Evolutionary conservation across 1,140 invertebrate genomes (phyloP), one percentile per base, ranked within the genome.

Genomic region (Oreohelix idahoensis): DNA sequence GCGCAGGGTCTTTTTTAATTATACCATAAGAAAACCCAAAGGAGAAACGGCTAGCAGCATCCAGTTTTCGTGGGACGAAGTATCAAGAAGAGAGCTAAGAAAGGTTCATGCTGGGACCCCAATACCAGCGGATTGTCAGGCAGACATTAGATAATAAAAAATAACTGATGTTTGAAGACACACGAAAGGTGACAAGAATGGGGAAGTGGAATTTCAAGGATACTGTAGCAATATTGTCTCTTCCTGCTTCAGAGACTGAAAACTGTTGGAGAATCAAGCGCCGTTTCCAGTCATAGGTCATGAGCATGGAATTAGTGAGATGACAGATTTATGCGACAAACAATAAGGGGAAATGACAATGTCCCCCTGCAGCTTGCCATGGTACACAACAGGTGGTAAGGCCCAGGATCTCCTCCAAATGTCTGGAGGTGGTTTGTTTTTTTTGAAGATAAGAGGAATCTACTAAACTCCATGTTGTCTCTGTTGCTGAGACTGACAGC

Each of bases 391-490:
- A 8, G 42, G 42, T 8, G 11, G 8, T 63, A 58, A 29, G 39
- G 38, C 2, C 63, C 69, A n/a, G n/a, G 78, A 79, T 45, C 78
- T 58, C 2, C n/a, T n/a, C n/a, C 78, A 58, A 2, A 69, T 79
- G 78, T 79, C 78, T 69, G 78, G 78, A n/a, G n/a, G 78, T 79
- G 11, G 78, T n/a, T n/a, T n/a, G n/a, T n/a, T n/a, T n/a, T n/a
- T n/a, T n/a, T 79, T 29, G 49, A 49, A n/a, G 45, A 78, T 39
- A 58, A 29, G 75, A 75, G n/a, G 73, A 78, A 58, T 32, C 75
- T 39, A 15, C 32, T 5, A n/a, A 49, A 78, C 15, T 15, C 45
- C 35, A 45, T 53, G 39, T 38, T 32, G 5, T 78, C 32, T 10
- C 49, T 32, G 45, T 58, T 2, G 26, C 8, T 1, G 45, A 78